phyloP scores from a whole-genome alignment of 2,113 vertebrate genomes.

The Cinclus mexicanus region DNA sequence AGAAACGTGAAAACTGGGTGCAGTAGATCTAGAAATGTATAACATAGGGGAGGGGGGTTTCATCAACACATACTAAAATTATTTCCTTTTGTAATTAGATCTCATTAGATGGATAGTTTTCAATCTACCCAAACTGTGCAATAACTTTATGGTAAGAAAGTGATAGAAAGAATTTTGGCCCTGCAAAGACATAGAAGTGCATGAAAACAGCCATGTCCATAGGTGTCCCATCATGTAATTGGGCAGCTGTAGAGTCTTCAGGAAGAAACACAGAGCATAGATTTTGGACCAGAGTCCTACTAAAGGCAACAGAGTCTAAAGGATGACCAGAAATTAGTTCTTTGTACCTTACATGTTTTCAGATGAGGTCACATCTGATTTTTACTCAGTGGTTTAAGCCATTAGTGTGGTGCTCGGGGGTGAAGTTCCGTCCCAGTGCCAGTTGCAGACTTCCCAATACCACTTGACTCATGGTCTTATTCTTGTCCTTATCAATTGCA shows the following conservation, averaged over 20 bases:
- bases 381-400: neutral
- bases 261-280: neutral
- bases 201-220: neutral
- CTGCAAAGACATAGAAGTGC: neutral
- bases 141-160: neutral
- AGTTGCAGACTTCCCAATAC: neutral
- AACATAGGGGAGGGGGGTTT: neutral
- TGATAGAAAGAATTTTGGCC: neutral
- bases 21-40: neutral
- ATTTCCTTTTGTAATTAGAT: neutral
- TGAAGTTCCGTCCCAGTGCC: neutral
- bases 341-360: neutral
- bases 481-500: neutral
- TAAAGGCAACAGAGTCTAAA: neutral
- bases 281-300: neutral
- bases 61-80: neutral
- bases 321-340: neutral
- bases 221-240: neutral
- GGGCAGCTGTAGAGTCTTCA: neutral
- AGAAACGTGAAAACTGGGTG: neutral
- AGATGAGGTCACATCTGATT: neutral
- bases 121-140: neutral
- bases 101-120: neutral
- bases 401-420: neutral
- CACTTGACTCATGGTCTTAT: accelerated